Conservation (phyloP, 2,888 invertebrate genomes). For the Resseliella maxima region DNA sequence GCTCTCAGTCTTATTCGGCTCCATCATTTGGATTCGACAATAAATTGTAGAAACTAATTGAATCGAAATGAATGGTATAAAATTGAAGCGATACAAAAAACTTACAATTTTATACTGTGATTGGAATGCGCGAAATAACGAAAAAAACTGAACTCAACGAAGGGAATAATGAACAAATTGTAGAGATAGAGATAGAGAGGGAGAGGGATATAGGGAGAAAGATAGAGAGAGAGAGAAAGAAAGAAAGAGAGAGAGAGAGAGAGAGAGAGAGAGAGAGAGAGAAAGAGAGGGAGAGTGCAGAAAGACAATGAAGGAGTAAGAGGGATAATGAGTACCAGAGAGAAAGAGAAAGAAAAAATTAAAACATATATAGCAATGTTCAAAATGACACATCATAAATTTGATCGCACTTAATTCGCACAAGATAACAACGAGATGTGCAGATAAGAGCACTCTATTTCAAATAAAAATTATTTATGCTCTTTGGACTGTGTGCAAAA, state of each 20-base stretch:
- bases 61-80: slow-evolving; percentile 45
- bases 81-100: neutral
- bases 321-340: neutral
- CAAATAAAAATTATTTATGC: slow-evolving; percentile 46
- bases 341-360: no score
- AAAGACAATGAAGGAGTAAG: no score
- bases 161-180: neutral
- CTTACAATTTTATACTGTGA: neutral
- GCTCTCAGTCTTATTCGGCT: neutral
- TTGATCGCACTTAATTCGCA: slow-evolving; percentile 21
- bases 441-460: slow-evolving; percentile 36
- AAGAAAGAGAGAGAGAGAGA: no score
- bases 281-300: no score
- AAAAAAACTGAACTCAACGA: neutral
- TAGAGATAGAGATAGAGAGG: no score
- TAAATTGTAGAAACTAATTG: slow-evolving; percentile 43
- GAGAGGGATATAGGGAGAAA: no score
- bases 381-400: slow-evolving; percentile 32
- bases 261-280: no score
- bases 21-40: neutral
- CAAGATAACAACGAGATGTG: slow-evolving; percentile 24
- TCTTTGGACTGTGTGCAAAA: neutral
- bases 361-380: neutral
- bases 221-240: no score
- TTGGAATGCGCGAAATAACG: slow-evolving; percentile 25